Percentiles rank a stretch among this genome's conserved stretches.
These are phyloP conservation scores for Oreochromis aureus DNA, from an alignment of 2,113 vertebrate species.

Conservation along the genomic window DNA sequence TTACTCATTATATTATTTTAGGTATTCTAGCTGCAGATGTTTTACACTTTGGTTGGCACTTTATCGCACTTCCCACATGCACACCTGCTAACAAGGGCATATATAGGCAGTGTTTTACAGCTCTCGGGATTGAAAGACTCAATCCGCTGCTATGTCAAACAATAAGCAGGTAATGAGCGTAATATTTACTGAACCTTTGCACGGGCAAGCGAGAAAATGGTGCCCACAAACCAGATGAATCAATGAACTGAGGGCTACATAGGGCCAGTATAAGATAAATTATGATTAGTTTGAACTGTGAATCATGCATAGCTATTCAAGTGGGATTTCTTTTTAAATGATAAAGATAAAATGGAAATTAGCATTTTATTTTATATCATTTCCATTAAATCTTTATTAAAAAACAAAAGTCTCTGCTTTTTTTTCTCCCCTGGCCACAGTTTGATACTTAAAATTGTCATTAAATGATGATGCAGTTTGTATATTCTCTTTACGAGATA, in stretches of 20 bases:
- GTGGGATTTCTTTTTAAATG: background rate
- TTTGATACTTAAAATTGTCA: background rate
- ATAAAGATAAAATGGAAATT: background rate
- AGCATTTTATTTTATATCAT: background rate
- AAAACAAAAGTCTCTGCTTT: background rate
- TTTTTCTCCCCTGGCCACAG: background rate
- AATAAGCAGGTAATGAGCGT: background rate
- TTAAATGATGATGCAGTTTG: background rate
- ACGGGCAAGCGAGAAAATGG: background rate
- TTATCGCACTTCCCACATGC: background rate
- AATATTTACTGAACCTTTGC: background rate
- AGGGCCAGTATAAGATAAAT: background rate
- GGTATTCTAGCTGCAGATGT: background rate
- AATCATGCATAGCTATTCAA: background rate
- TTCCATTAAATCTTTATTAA: background rate
- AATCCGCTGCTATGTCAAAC: background rate
- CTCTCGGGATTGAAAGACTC: background rate
- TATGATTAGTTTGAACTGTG: background rate
- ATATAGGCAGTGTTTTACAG: background rate
- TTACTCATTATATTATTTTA: background rate
- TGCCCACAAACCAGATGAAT: background rate
- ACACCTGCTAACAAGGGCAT: background rate
- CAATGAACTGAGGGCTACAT: background rate
- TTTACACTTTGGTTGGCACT: background rate
- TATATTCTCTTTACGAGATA: background rate